phyloP scores from a whole-genome alignment of 2,888 invertebrate genomes.

The Dynastes tityus region DNA sequence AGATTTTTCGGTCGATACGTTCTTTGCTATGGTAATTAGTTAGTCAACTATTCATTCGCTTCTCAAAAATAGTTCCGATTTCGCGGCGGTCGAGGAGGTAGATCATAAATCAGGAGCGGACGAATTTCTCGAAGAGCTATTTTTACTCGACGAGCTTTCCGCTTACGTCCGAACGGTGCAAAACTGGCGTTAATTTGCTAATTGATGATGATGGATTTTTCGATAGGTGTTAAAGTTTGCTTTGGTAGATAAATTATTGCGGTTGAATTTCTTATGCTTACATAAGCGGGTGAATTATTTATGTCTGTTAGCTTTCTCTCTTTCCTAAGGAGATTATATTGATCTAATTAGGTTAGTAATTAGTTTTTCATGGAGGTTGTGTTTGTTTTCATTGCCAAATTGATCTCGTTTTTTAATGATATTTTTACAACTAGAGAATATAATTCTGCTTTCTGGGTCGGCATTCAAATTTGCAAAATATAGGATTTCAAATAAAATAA shows the following conservation, averaged over 20 bases:
- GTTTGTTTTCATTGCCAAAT: no score
- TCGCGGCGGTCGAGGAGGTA: neutral
- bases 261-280: neutral
- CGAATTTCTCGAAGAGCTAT: constrained; percentile 16
- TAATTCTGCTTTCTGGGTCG: no score
- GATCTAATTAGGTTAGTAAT: neutral
- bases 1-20: neutral
- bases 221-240: constrained; percentile 15
- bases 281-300: neutral
- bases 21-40: neutral
- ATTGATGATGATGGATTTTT: constrained; percentile 25
- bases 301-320: neutral
- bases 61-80: constrained; percentile 6
- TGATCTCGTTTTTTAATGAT: no score
- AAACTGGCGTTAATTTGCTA: constrained; percentile 25
- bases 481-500: no score
- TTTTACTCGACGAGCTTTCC: constrained; percentile 23
- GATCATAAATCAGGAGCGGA: constrained; percentile 6
- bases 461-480: no score
- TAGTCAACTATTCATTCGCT: constrained; percentile 8
- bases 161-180: neutral
- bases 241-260: neutral
- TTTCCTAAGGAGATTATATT: neutral
- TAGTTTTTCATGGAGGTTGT: neutral
- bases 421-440: no score